A percentile compares a stretch with the other conserved stretches of the same genome.
phyloP scores from a whole-genome alignment of 2,797 vertebrate species.

The Gadopsis marmoratus region DNA sequence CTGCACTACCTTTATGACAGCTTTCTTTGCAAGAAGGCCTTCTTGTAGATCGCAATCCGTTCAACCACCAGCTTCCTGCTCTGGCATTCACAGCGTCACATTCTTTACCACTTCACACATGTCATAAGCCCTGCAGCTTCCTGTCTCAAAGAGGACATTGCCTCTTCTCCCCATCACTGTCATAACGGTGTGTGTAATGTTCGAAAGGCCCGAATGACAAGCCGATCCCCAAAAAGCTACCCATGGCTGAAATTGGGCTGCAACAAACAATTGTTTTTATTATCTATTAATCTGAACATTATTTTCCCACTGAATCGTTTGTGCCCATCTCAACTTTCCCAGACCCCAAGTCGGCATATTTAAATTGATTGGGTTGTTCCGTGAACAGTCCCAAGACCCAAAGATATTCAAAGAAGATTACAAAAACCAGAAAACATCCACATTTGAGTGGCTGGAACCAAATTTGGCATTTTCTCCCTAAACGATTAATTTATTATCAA shows the following conservation, averaged over 20 bases:
- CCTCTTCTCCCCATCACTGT: conserved; percentile 3
- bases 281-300: not conserved
- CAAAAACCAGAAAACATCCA: not conserved
- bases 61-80: conserved; percentile 43
- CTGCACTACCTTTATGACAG: conserved; percentile 20
- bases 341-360: not conserved
- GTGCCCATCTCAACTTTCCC: not conserved
- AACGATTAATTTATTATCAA: not conserved
- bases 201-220: not conserved
- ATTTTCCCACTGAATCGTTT: not conserved
- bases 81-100: conserved; percentile 6
- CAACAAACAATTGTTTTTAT: not conserved
- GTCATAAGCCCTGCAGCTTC: conserved; percentile 41
- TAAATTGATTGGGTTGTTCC: not conserved
- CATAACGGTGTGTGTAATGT: not conserved
- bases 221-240: not conserved
- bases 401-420: not conserved
- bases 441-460: not conserved
- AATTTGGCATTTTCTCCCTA: not conserved
- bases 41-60: conserved; percentile 28
- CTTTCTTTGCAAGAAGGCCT: conserved; percentile 6
- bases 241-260: not conserved
- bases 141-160: conserved; percentile 37
- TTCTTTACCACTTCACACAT: conserved; percentile 40
- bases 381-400: not conserved